Evolutionary conservation across 2,888 invertebrate species (phyloP).

Genomic region (Ennomos erosarius): DNA sequence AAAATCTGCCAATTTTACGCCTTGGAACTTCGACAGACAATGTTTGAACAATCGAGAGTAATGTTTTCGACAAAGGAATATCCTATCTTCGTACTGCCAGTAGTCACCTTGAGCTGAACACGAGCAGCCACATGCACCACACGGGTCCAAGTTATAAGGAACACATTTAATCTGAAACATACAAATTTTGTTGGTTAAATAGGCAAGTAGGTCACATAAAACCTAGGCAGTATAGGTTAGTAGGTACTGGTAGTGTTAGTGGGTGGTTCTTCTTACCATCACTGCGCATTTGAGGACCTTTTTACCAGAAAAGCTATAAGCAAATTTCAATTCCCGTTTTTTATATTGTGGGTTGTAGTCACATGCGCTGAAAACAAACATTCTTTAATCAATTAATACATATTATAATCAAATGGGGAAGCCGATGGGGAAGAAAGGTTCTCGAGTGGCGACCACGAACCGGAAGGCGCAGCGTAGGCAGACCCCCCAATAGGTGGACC

Average conservation of each 20-base stretch:
- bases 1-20: conserved; percentile 72
- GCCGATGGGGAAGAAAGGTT: no score
- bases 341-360: conserved; percentile 70
- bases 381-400: no score
- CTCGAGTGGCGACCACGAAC: no score
- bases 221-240: no score
- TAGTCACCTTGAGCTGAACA: conserved; percentile 85
- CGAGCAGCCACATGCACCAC: conserved; percentile 73
- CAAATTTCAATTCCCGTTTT: conserved; percentile 70
- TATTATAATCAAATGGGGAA: no score
- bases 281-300: conserved; percentile 72
- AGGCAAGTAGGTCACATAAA: neutral
- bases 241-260: no score
- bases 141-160: conserved; percentile 77
- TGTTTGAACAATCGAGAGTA: conserved; percentile 70
- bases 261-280: conserved; percentile 62
- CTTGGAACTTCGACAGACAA: conserved; percentile 74
- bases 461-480: no score
- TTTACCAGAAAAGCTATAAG: conserved; percentile 73
- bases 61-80: conserved; percentile 77
- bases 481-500: no score
- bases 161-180: conserved; percentile 77
- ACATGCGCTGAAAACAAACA: conserved; percentile 62
- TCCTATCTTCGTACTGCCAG: conserved; percentile 81
- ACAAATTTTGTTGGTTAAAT: conserved; percentile 3